Evolutionary conservation across 2,113 vertebrate genomes (phyloP), one percentile per base, ranked within the genome.

Genomic region (Ptychochromis oligacanthus): DNA sequence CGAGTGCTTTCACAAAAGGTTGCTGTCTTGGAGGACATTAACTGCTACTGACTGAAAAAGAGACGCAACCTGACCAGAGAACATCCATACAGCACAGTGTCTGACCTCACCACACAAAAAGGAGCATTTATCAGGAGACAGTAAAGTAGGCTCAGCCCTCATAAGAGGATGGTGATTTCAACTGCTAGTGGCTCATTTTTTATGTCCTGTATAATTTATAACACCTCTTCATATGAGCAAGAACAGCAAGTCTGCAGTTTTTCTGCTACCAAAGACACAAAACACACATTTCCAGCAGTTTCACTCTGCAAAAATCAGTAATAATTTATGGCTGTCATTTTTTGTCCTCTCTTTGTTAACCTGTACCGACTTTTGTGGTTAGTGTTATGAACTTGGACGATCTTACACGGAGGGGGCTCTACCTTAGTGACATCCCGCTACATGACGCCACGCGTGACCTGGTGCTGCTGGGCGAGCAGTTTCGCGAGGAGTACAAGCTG

Each of bases 341-440:
- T 40, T 88, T 52, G 18, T 38, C 34, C 9, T 10, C 14, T 40
- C 13, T 55, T 56, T 56, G 12, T 38, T 7, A 8, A 34, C 6
- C 36, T 52, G 5, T 75, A 38, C 1, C 6, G 26, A 2, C 34
- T 72, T 79, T 26, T 75, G 18, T 81, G 60, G 55, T 79, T 76
- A 99, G 98, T 89, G 98, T 99, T 40, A 99, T 99, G 98, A 99
- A 99, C 91, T 95, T 99, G 93, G 98, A 99, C 43, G 98, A 99
- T 87, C 95, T 99, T 84, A 99, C 98, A 1, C 95, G 98, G 85
- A 95, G 98, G 89, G 98, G 98, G 7, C 96, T 99, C 6, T 99
- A 99, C 88, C 95, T 99, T 86, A 99, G 98, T 82, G 98, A 99
- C 93, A 99, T 99, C 87, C 98, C 98, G 0, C 91, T 99, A 15